Evolutionary conservation across 2,888 invertebrate species (phyloP), one percentile per base, ranked within the genome.

Genomic region (Chalcosyrphus nemorum): DNA sequence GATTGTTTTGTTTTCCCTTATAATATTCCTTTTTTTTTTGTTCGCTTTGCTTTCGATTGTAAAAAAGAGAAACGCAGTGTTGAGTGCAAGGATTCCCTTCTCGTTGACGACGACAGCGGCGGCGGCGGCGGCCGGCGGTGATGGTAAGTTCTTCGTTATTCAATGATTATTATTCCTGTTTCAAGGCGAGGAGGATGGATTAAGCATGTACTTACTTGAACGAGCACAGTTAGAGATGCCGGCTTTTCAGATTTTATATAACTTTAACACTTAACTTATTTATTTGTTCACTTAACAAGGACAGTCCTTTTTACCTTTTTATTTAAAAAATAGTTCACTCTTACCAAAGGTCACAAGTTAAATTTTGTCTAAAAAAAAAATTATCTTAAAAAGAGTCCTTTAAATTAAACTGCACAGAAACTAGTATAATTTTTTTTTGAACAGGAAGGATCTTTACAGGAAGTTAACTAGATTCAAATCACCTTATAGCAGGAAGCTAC

Each of bases 1-100:
- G 80, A 75, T 80, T 80, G 80, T 78, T 74, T 80, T 70, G 68
- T 61, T 72, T 82, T 61, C 78, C 65, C 78, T 78, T 66, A 72
- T 72, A 72, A 78, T 82, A 72, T 56, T 78, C 56, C 81, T 63
- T 70, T 54, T 71, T 66, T 81, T 59, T 59, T 43, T 59, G 35
- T 17, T n/a, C n/a, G n/a, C n/a, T n/a, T n/a, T 50, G 19, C 45
- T 77, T 81, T 72, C 66, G 72, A 74, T 82, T 82, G 43, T 41
- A 82, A 72, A 65, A 24, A 9, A 50, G 7, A 17, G n/a, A 63
- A 76, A 76, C 32, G 57, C 71, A 63, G 50, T 15, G 50, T 9
- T 54, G 13, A 57, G 50, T 71, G 56, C 61, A 63, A 19, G 52
- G 38, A n/a, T n/a, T n/a, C n/a, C n/a, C n/a, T 38, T 24, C 24